A percentile compares a stretch with the other conserved stretches of the same genome.
These are phyloP conservation scores for Daktulosphaira vitifoliae DNA, from an alignment of 1,140 invertebrate species.

Conservation along the genomic window DNA sequence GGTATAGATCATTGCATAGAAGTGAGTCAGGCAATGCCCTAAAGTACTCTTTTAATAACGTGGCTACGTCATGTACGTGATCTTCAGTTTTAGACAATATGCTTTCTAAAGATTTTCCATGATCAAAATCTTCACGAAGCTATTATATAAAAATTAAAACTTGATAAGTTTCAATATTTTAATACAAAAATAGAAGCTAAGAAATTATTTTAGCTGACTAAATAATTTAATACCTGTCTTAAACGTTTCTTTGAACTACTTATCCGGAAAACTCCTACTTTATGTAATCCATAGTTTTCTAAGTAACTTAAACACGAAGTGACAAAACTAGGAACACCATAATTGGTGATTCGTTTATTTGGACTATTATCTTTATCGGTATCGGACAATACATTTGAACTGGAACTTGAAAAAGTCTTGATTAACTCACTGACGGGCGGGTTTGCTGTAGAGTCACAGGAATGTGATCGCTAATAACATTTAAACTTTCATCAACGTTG, in stretches of 20 bases:
- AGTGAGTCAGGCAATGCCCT: conserved; percentile 86
- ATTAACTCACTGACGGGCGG: conserved; percentile 28
- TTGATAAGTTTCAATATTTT: too few species aligned
- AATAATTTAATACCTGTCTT: conserved; percentile 58
- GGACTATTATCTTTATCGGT: neutral
- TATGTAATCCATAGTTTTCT: conserved; percentile 66
- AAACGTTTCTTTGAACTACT: conserved; percentile 83
- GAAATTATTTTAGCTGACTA: too few species aligned
- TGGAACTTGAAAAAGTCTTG: conserved; percentile 18
- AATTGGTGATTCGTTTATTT: conserved; percentile 40
- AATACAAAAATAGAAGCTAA: too few species aligned
- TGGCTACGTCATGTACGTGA: conserved; percentile 87
- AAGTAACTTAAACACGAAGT: conserved; percentile 70
- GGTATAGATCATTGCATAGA: conserved; percentile 78
- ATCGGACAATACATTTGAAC: conserved; percentile 5
- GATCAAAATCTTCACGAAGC: conserved; percentile 85
- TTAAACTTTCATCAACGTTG: too few species aligned
- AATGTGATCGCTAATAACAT: conserved; percentile 22
- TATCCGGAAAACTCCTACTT: conserved; percentile 80
- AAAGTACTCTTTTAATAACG: conserved; percentile 86
- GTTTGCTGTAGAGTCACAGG: conserved; percentile 25
- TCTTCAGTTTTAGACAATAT: conserved; percentile 66
- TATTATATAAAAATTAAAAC: conserved; percentile 48
- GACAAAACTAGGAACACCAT: conserved; percentile 61
- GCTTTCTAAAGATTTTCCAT: conserved; percentile 52